Conservation (phyloP, 2,113 vertebrate genomes). For the Chamaea fasciata region DNA sequence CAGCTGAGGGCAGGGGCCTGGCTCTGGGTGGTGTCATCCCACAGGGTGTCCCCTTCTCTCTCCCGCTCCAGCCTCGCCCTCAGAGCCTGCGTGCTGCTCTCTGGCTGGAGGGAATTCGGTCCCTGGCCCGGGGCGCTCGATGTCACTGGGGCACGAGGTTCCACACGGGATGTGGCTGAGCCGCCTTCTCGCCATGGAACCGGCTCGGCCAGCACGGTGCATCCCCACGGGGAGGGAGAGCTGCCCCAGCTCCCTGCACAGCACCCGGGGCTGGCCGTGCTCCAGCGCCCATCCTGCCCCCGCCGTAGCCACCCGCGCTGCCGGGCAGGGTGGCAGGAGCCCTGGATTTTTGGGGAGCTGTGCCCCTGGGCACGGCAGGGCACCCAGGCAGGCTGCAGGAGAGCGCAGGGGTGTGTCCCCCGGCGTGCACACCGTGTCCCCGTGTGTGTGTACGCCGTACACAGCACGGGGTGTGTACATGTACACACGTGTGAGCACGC, state of each 20-base stretch:
- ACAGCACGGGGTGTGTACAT: not conserved
- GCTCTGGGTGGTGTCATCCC: not conserved
- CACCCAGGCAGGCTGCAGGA: accelerated
- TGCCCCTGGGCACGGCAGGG: accelerated
- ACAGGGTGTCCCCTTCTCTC: not conserved
- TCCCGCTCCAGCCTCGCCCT: not conserved
- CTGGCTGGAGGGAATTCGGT: not conserved
- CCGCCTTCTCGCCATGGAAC: not conserved
- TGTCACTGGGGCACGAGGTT: not conserved
- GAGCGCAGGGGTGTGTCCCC: not conserved
- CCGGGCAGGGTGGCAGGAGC: not conserved
- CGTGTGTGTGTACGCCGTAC: not conserved
- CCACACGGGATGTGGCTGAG: not conserved
- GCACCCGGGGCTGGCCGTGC: not conserved
- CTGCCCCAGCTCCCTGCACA: not conserved
- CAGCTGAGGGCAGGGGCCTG: not conserved
- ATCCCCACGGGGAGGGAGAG: not conserved
- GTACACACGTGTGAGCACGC: not conserved
- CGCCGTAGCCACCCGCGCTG: accelerated
- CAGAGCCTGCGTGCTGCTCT: accelerated
- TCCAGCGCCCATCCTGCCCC: not conserved
- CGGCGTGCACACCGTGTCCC: not conserved
- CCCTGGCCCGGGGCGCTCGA: accelerated
- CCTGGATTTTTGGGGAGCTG: not conserved
- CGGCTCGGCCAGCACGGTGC: accelerated